A percentile compares a stretch with the other conserved stretches of the same genome.
These are phyloP conservation scores for Rhipidura dahli DNA, from an alignment of 2,113 vertebrate genomes.

Conservation along the genomic window DNA sequence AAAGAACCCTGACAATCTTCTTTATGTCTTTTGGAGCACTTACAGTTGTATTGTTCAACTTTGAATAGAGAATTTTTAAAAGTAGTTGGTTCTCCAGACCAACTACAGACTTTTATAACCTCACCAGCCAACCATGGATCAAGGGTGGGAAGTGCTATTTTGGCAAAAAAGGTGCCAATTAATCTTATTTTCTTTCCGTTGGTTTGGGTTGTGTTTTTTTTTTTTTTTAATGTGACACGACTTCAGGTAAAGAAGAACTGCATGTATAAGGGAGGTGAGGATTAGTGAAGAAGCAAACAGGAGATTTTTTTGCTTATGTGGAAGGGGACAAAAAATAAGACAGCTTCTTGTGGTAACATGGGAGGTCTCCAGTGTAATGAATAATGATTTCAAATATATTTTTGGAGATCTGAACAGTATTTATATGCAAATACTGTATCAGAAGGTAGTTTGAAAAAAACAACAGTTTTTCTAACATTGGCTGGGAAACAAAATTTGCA, in stretches of 20 bases:
- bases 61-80: neutral
- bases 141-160: neutral
- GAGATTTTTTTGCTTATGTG: neutral
- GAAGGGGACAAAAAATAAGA: neutral
- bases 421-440: slow-evolving; percentile 20
- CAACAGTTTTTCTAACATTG: neutral
- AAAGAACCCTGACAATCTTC: neutral
- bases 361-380: slow-evolving; percentile 23
- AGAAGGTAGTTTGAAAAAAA: slow-evolving; percentile 9
- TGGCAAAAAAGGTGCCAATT: neutral
- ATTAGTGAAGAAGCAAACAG: neutral
- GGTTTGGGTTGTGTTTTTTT: neutral
- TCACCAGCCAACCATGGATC: neutral
- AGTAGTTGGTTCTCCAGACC: neutral
- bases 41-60: neutral
- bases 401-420: slow-evolving; percentile 8
- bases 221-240: neutral
- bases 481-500: slow-evolving; percentile 4
- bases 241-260: neutral
- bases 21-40: slow-evolving; percentile 6
- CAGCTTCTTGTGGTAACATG: neutral
- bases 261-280: neutral
- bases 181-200: neutral
- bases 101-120: neutral
- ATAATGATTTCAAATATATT: slow-evolving; percentile 20